These are phyloP conservation scores for Eubasilissa regina DNA, from an alignment of 1,140 invertebrate genomes.

Conservation along the genomic window DNA sequence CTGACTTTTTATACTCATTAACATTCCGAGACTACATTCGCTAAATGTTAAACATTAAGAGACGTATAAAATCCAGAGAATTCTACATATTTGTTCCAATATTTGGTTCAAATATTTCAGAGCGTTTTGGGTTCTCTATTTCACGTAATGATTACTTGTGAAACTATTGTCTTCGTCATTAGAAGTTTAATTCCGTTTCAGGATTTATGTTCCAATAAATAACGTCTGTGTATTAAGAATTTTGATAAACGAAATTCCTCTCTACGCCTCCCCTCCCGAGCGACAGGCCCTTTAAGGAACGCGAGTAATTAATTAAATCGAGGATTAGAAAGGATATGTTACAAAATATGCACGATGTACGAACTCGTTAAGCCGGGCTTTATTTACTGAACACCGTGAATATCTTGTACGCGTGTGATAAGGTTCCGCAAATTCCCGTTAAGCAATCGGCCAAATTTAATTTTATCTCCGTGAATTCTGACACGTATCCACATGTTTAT, in stretches of 20 bases:
- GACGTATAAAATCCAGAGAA: too few relatives aligned
- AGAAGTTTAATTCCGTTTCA: not conserved
- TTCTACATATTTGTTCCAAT: too few relatives aligned
- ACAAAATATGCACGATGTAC: constrained; percentile 8
- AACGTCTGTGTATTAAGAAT: constrained; percentile 1
- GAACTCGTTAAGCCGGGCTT: constrained; percentile 21
- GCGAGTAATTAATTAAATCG: not conserved
- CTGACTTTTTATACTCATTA: too few relatives aligned
- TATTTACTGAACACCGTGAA: not conserved
- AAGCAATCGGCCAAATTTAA: constrained; percentile 22
- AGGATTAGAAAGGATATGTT: constrained; percentile 19
- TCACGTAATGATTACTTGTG: too few relatives aligned
- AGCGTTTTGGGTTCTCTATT: too few relatives aligned
- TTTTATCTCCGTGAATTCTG: not conserved
- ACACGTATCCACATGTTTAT: too few relatives aligned
- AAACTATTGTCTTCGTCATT: not conserved
- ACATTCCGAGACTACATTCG: too few relatives aligned
- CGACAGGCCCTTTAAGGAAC: not conserved
- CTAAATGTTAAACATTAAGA: too few relatives aligned
- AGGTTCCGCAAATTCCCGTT: constrained; percentile 17
- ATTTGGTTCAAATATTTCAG: too few relatives aligned
- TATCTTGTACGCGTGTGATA: constrained; percentile 18
- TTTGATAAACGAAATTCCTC: constrained; percentile 32
- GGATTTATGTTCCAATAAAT: constrained; percentile 35
- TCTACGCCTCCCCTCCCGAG: not conserved